These are phyloP conservation scores for Neodiprion pinetum DNA, from an alignment of 1,140 invertebrate species.

Conservation along the genomic window DNA sequence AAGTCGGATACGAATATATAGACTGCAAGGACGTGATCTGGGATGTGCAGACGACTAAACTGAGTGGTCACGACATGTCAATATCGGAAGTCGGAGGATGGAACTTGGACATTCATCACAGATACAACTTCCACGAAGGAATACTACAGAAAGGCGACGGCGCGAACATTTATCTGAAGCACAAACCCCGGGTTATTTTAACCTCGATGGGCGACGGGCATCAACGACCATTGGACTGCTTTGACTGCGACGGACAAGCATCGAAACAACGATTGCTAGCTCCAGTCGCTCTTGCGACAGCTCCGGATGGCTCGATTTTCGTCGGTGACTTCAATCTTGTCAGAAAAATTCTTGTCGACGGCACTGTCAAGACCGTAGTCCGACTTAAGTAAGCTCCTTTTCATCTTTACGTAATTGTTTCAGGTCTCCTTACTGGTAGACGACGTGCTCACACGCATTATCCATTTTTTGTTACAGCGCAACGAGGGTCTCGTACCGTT, in stretches of 20 bases:
- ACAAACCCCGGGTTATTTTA: slow-evolving; percentile 88
- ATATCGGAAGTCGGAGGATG: slow-evolving; percentile 96
- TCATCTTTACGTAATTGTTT: slow-evolving; percentile 17
- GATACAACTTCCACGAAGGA: slow-evolving; percentile 97
- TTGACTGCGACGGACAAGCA: slow-evolving; percentile 84
- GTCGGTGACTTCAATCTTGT: slow-evolving; percentile 97
- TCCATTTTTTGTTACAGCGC: slow-evolving; percentile 70
- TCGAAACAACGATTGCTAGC: slow-evolving; percentile 84
- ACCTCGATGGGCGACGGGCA: slow-evolving; percentile 94
- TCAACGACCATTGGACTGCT: slow-evolving; percentile 83
- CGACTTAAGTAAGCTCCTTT: slow-evolving; percentile 79
- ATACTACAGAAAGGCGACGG: slow-evolving; percentile 98
- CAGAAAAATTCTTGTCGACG: slow-evolving; percentile 86
- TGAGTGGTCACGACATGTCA: slow-evolving; percentile 95
- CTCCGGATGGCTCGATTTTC: slow-evolving; percentile 92
- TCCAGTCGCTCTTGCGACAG: slow-evolving; percentile 89
- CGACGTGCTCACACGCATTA: background rate
- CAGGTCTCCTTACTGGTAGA: slow-evolving; percentile 21
- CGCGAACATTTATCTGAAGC: slow-evolving; percentile 93
- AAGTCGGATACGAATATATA: slow-evolving; percentile 94
- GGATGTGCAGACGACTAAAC: slow-evolving; percentile 93
- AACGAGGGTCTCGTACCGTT: slow-evolving; percentile 91
- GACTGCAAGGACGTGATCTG: slow-evolving; percentile 94
- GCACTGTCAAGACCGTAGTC: slow-evolving; percentile 86
- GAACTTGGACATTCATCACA: slow-evolving; percentile 97